Conservation (phyloP, 2,888 invertebrate species). For the Subacronicta megacephala region DNA sequence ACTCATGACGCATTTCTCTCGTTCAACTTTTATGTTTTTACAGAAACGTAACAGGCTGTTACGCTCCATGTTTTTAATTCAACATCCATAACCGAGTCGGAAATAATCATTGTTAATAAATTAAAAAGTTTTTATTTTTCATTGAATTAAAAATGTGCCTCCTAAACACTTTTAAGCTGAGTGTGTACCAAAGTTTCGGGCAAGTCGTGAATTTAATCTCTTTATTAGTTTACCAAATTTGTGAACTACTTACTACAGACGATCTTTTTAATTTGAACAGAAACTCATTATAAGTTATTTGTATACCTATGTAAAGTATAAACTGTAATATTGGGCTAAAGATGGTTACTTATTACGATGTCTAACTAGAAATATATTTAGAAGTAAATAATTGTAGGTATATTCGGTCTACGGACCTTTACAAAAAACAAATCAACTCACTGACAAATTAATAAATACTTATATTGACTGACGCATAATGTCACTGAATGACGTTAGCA, state of each 20-base stretch:
- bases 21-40: slow-evolving; percentile 44
- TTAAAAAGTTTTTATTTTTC: slow-evolving; percentile 34
- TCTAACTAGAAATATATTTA: no score
- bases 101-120: slow-evolving; percentile 27
- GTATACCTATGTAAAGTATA: no score
- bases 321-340: neutral
- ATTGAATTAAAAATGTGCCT: slow-evolving; percentile 20
- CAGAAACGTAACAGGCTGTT: slow-evolving; percentile 22
- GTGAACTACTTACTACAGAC: neutral
- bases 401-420: no score
- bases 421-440: no score
- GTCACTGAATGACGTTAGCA: no score
- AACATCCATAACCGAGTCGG: slow-evolving; percentile 18
- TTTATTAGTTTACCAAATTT: slow-evolving; percentile 20
- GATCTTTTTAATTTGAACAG: neutral
- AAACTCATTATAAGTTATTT: no score
- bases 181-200: neutral
- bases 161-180: neutral
- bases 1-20: slow-evolving; percentile 30
- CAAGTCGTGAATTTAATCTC: slow-evolving; percentile 19
- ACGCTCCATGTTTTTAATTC: slow-evolving; percentile 42
- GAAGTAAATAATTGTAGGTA: no score
- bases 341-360: no score
- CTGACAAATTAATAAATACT: no score
- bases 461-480: no score